Conservation (phyloP, 2,888 invertebrate species). For the Blera fallax region DNA sequence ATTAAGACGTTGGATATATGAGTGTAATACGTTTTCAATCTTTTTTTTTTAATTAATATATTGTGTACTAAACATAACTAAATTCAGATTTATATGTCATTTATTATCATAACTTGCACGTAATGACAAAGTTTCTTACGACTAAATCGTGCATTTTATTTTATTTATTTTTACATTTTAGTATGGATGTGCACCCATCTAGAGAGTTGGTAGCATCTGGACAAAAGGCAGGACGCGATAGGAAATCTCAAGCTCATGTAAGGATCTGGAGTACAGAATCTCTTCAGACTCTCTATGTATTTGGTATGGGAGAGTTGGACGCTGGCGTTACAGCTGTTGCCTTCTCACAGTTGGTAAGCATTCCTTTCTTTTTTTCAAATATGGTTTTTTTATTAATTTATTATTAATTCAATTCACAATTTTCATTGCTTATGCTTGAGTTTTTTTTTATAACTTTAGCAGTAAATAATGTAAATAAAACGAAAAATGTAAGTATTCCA, state of each 20-base stretch:
- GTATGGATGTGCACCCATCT: slow-evolving; percentile 94
- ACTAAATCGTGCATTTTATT: no score
- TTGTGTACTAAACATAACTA: no score
- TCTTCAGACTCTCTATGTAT: slow-evolving; percentile 92
- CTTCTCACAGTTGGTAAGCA: slow-evolving; percentile 91
- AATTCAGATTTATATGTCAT: no score
- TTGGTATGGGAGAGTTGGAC: slow-evolving; percentile 95
- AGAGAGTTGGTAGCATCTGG: slow-evolving; percentile 94
- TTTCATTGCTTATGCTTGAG: slow-evolving; percentile 46
- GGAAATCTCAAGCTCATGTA: slow-evolving; percentile 94
- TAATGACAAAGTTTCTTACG: no score
- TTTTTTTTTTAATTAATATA: no score
- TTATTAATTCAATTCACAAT: slow-evolving; percentile 3
- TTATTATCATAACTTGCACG: no score
- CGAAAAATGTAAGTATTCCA: slow-evolving; percentile 25
- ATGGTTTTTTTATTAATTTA: slow-evolving; percentile 1
- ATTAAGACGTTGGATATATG: no score
- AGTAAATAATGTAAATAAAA: slow-evolving; percentile 40
- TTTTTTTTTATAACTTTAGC: slow-evolving; percentile 47
- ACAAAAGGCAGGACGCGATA: slow-evolving; percentile 91
- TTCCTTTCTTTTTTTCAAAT: not conserved
- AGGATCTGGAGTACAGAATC: slow-evolving; percentile 96
- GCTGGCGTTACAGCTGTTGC: slow-evolving; percentile 93
- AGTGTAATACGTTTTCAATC: no score
- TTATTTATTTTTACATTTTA: slow-evolving; percentile 76